Conservation (phyloP, 92 coral and sea anemone species). For the Paragorgia papillata region DNA sequence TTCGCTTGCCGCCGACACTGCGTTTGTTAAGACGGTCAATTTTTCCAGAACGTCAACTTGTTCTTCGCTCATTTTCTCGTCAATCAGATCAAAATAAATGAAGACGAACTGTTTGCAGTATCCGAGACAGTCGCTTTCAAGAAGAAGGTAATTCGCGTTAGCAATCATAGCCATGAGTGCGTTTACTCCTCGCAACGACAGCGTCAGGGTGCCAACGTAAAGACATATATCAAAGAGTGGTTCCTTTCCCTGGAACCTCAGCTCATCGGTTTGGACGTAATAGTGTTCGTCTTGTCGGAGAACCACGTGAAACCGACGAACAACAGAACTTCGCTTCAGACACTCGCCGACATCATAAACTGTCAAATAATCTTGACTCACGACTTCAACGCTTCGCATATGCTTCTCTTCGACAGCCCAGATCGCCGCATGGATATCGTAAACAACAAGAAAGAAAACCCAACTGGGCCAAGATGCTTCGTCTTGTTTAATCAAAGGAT, state of each 20-base stretch:
- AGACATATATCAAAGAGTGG: constrained; percentile 63
- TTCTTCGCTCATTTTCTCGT: constrained; percentile 52
- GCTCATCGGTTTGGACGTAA: constrained; percentile 58
- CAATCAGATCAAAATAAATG: constrained; percentile 61
- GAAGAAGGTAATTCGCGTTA: constrained; percentile 60
- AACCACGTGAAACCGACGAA: constrained; percentile 61
- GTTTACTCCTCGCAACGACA: constrained; percentile 55
- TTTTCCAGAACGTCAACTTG: constrained; percentile 57
- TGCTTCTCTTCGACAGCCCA: constrained; percentile 68
- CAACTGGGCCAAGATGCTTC: constrained; percentile 64
- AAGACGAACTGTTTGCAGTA: constrained; percentile 62
- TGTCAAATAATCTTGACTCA: constrained; percentile 59
- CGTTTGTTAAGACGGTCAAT: constrained; percentile 66
- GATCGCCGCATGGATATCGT: constrained; percentile 63
- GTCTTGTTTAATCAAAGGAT: constrained; percentile 56
- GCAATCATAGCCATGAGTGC: constrained; percentile 64
- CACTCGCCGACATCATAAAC: constrained; percentile 64
- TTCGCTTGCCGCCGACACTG: constrained; percentile 64
- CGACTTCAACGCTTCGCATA: constrained; percentile 44
- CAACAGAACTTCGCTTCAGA: constrained; percentile 42
- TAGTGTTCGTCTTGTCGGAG: constrained; percentile 48
- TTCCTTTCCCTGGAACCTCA: constrained; percentile 48
- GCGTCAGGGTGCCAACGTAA: constrained; percentile 62
- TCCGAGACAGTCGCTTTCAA: constrained; percentile 63
- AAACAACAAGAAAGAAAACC: constrained; percentile 65